These are phyloP conservation scores for Mylabris sibirica DNA, from an alignment of 2,888 invertebrate species.

Conservation along the genomic window DNA sequence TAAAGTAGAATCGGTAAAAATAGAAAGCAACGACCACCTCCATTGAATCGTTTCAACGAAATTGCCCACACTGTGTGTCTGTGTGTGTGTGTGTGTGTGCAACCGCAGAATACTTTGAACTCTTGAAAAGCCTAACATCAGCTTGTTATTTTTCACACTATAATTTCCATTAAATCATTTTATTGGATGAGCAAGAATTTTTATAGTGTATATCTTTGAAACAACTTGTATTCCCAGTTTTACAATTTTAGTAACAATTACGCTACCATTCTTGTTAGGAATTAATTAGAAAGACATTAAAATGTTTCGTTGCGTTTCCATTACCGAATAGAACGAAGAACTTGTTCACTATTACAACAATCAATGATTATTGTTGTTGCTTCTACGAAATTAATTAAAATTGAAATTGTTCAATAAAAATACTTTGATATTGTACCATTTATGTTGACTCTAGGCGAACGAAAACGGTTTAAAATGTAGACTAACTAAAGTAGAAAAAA, in stretches of 20 bases:
- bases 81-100: no score
- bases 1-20: neutral
- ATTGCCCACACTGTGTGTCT: constrained; percentile 1
- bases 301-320: neutral
- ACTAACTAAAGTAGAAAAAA: neutral
- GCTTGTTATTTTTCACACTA: constrained; percentile 9
- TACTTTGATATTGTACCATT: neutral
- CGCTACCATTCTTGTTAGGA: constrained; percentile 11
- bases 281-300: constrained; percentile 16
- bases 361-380: neutral
- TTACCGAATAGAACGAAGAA: neutral
- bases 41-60: neutral
- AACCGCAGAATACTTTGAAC: neutral
- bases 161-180: neutral
- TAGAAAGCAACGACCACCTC: neutral
- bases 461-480: neutral
- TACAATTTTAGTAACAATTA: constrained; percentile 15
- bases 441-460: no score
- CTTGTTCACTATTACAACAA: neutral
- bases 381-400: constrained; percentile 5
- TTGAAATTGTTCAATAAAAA: neutral
- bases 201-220: no score
- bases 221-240: neutral
- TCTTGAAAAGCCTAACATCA: neutral
- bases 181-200: neutral